A percentile compares a stretch with the other conserved stretches of the same genome.
These are phyloP conservation scores for Nerophis lumbriciformis DNA, from an alignment of 2,113 vertebrate species.

Conservation along the genomic window DNA sequence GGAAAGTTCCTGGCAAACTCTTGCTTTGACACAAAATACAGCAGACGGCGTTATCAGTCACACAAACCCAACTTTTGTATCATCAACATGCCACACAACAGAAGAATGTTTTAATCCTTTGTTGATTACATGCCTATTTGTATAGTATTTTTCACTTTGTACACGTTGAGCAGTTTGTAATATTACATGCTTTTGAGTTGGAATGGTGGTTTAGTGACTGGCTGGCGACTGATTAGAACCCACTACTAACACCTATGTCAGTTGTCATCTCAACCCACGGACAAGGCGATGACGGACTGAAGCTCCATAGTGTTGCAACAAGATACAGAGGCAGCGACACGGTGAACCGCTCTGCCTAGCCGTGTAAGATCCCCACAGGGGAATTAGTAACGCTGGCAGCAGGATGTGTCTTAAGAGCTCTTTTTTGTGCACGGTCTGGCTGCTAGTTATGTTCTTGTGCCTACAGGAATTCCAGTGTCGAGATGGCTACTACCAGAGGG, in stretches of 20 bases:
- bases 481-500: neutral
- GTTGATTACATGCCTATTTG: neutral
- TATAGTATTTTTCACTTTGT: neutral
- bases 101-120: neutral
- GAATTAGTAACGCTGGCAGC: neutral
- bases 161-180: constrained; percentile 1
- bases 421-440: neutral
- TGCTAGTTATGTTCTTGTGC: neutral
- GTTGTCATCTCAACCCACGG: constrained; percentile 1
- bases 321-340: too few relatives aligned
- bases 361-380: constrained; percentile 2
- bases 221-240: neutral
- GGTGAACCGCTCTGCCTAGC: constrained; percentile 8
- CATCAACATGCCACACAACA: neutral
- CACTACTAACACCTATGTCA: neutral
- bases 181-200: constrained; percentile 11
- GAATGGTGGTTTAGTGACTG: constrained; percentile 6
- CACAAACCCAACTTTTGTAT: neutral
- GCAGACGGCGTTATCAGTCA: neutral
- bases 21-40: constrained; percentile 4
- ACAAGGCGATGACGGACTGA: neutral
- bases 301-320: too few relatives aligned
- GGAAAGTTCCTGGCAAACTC: neutral
- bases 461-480: neutral
- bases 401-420: neutral